Conservation (phyloP, 1,140 invertebrate species). For the Bilobella aurantiaca region DNA sequence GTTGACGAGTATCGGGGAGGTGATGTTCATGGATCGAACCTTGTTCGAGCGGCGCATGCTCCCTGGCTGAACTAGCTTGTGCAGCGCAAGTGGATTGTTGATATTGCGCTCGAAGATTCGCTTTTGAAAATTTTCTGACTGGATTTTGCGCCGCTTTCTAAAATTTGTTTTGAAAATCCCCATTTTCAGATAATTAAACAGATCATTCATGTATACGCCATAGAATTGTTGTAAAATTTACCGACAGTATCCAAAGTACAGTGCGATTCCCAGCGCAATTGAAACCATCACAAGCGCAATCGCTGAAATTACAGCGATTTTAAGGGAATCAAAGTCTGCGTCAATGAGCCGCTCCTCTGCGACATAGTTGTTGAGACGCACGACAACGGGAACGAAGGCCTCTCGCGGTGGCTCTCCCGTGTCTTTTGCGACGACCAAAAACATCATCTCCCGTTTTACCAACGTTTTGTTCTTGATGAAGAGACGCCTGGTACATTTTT, state of each 20-base stretch:
- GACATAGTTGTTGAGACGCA: slow-evolving; percentile 25
- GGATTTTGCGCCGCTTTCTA: slow-evolving; percentile 33
- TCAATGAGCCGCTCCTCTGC: slow-evolving; percentile 20
- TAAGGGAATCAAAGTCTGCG: slow-evolving; percentile 28
- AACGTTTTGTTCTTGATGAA: slow-evolving; percentile 27
- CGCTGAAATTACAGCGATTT: slow-evolving; percentile 28
- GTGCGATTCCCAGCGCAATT: slow-evolving; percentile 26
- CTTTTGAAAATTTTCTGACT: slow-evolving; percentile 34
- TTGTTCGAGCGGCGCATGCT: slow-evolving; percentile 32
- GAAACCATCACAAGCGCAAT: slow-evolving; percentile 21
- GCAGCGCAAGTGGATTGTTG: slow-evolving; percentile 33
- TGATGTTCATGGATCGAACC: slow-evolving; percentile 34
- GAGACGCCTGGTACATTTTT: slow-evolving; percentile 8
- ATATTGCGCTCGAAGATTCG: slow-evolving; percentile 33
- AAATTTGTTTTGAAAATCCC: background rate
- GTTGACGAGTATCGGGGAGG: slow-evolving; percentile 24
- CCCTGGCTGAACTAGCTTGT: slow-evolving; percentile 26
- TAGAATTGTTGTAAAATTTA: too few species aligned
- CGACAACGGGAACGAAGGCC: slow-evolving; percentile 33
- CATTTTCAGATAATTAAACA: too few species aligned
- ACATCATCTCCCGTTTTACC: slow-evolving; percentile 35
- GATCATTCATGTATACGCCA: too few species aligned
- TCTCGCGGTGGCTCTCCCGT: slow-evolving; percentile 29
- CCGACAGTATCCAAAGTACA: slow-evolving; percentile 35
- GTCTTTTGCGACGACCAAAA: slow-evolving; percentile 34